Evolutionary conservation across 2,113 vertebrate genomes (phyloP), one percentile per base, ranked within the genome.

Genomic region (Coryphaenoides rupestris): DNA sequence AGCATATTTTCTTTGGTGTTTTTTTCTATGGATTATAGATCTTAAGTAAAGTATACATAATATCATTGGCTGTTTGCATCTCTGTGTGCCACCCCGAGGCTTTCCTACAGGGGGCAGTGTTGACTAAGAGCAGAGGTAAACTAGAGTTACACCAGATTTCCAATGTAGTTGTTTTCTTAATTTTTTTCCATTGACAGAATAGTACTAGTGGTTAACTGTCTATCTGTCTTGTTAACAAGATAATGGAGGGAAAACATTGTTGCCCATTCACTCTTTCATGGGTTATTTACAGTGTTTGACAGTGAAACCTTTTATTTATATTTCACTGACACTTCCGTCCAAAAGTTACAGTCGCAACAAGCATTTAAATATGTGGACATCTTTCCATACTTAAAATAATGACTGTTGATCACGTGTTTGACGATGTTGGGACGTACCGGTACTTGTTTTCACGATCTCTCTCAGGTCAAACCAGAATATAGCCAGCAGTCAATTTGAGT

Each of bases 41-140:
- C 24, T 26, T 26, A 26, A 26, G 7, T 40, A 40, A 40, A 40
- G 33, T 40, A 40, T 12, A 40, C 9, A 40, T 40, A 12, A 40
- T 40, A 40, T 40, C 33, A 40, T n/a, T 40, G 33, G 33, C 10
- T 40, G 9, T 40, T 40, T 40, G 33, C 33, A 2, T 40, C 33
- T 40, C 33, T 12, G 33, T 40, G 5, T 40, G 33, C 33, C 33
- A 40, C 33, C 33, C 15, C 45, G 10, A 2, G 6, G 9, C 12
- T 3, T 3, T 22, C 56, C 85, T 65, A 55, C 76, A 88, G 89
- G 77, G 87, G 90, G 89, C 89, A 90, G 78, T 89, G 78, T 90
- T 90, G 81, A 73, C 65, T 75, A 68, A 74, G 46, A 47, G 40
- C 47, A 75, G 22, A n/a, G 14, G 13, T 60, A 40, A 33, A 33